Conservation (phyloP, 30 jellyfish, hydroid and myxozoan species). For the Aurelia aurita region DNA sequence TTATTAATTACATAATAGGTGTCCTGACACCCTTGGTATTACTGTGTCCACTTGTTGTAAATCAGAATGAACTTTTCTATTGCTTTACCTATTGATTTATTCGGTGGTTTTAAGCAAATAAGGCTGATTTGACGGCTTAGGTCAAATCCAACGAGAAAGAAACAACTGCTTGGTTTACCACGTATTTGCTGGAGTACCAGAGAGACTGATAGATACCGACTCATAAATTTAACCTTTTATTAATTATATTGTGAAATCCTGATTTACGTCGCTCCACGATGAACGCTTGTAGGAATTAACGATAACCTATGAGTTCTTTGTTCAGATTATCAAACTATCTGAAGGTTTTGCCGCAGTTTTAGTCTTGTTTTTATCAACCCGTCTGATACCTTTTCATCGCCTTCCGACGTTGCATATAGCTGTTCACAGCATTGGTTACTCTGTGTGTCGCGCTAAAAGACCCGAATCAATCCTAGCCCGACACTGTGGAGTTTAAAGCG, state of each 20-base stretch:
- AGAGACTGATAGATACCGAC: too few relatives aligned
- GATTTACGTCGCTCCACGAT: background rate
- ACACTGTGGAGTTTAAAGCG: too few relatives aligned
- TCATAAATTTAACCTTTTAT: background rate
- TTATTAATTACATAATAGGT: too few relatives aligned
- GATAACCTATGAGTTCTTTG: conserved; percentile 10
- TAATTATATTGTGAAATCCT: background rate
- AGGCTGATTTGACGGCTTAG: conserved; percentile 19
- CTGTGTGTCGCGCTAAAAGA: too few relatives aligned
- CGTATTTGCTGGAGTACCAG: background rate
- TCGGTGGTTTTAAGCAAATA: conserved; percentile 4
- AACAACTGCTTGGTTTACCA: conserved; percentile 13
- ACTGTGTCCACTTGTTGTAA: conserved; percentile 16
- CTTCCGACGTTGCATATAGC: too few relatives aligned
- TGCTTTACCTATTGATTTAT: conserved; percentile 2
- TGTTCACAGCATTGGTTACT: too few relatives aligned
- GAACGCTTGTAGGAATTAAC: conserved; percentile 6
- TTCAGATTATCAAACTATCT: background rate
- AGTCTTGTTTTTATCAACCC: conserved; percentile 15
- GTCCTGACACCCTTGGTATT: too few relatives aligned
- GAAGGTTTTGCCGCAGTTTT: conserved; percentile 8
- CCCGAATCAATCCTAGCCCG: too few relatives aligned
- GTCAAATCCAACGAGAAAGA: conserved; percentile 25
- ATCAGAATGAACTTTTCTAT: background rate
- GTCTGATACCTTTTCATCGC: too few relatives aligned